Base-by-base conservation (phyloP, 1,140 invertebrate species). In the Caenorhabditis latens region DNA sequence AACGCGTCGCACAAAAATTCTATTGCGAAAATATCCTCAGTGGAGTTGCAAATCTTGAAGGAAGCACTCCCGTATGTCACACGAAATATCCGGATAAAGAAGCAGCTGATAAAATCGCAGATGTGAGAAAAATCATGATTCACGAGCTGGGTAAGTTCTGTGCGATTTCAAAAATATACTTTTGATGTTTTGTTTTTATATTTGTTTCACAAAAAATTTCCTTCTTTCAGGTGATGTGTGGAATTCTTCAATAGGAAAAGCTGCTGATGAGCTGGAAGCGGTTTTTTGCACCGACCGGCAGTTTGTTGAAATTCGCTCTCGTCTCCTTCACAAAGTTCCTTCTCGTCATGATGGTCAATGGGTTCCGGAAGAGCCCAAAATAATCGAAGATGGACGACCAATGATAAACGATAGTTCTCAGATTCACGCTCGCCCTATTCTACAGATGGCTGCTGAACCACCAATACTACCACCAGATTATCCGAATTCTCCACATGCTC, bases 341-440 rank as follows among this genome's bases (percentile, higher is more conserved):
- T 53, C 46, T 24, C 14, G 40, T 5, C 6, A 79, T 11, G 71
- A 50, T 24, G n/a, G 5, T 19, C 6, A 13, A 0, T 6, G 11
- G 50, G 11, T 79, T 4, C 11, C 21, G 8, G 40, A 79, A 5
- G 11, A 48, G 24, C 71, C 71, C 1, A 79, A 50, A 24, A 21
- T 79, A 8, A 79, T 79, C 14, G 46, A 79, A 79, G 46, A 79
- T 5, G 71, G 71, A 1, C 6, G 21, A 24, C 71, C 71, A 13
- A 79, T 79, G 71, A 79, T 79, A 40, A 79, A 79, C 9, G 71
- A 79, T 43, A 79, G 71, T 53, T 2, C 71, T 53, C 71, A 79
- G 42, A n/a, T 79, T 24, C 71, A 79, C 42, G 40, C 71, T 50
- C 71, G 71, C 0, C 71, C 71, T 2, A 79, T 79, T 79, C 71